phyloP scores from a whole-genome alignment of 2,113 vertebrate species.

The Chaenocephalus aceratus region DNA sequence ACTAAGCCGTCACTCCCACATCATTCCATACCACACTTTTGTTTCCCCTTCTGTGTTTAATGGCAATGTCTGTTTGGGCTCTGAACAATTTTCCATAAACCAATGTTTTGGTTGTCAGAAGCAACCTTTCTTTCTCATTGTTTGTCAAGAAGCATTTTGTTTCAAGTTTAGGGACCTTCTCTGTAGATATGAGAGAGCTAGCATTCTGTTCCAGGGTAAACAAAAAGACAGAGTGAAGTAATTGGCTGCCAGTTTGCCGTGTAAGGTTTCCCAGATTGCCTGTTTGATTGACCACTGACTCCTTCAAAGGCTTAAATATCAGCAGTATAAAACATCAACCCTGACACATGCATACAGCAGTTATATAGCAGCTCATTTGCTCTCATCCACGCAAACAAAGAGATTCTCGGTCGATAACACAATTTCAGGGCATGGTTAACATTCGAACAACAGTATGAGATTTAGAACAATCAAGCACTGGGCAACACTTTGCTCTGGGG shows the following conservation, averaged over 20 bases:
- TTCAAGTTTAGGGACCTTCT: conserved; percentile 49
- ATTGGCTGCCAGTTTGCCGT: conserved; percentile 65
- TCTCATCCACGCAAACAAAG: conserved; percentile 65
- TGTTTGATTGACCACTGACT: conserved; percentile 28
- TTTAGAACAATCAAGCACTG: conserved; percentile 2
- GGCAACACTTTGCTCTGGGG: conserved; percentile 49
- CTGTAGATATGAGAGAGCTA: conserved; percentile 42
- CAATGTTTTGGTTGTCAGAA: conserved; percentile 72
- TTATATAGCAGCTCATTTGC: conserved; percentile 46
- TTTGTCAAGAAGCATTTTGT: conserved; percentile 68
- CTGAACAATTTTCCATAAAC: conserved; percentile 69
- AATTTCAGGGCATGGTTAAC: conserved; percentile 62
- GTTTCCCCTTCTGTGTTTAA: conserved; percentile 44
- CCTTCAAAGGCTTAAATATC: conserved; percentile 34
- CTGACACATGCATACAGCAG: conserved; percentile 31
- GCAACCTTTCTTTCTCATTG: conserved; percentile 43
- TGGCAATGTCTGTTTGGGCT: conserved; percentile 47
- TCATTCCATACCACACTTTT: conserved; percentile 24
- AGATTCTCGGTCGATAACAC: conserved; percentile 54
- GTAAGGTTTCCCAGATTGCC: conserved; percentile 53
- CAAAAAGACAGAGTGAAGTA: conserved; percentile 56
- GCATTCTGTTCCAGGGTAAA: conserved; percentile 63
- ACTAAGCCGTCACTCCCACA: background rate
- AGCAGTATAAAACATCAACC: conserved; percentile 25
- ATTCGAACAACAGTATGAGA: conserved; percentile 30